Conservation (phyloP, 2,888 invertebrate species). For the Plebejus argus region DNA sequence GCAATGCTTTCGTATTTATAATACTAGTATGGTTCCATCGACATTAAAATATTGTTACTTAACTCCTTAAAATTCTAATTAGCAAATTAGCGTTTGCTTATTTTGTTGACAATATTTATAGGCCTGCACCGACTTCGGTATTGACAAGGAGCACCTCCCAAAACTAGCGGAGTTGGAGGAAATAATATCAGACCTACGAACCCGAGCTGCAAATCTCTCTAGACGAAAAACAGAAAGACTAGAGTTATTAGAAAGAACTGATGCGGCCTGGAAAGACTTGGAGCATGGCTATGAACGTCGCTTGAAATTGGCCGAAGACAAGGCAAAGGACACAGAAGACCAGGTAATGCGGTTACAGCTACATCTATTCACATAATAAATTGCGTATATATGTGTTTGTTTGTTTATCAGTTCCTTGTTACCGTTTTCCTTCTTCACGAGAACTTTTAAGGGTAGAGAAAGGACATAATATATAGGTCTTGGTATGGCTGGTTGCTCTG, state of each 20-base stretch:
- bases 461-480: not conserved
- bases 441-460: not conserved
- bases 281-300: slow-evolving; percentile 64
- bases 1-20: too few relatives aligned
- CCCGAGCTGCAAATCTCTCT: slow-evolving; percentile 56
- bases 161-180: slow-evolving; percentile 54
- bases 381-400: not conserved
- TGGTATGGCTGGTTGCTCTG: not conserved
- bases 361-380: not conserved
- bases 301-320: slow-evolving; percentile 55
- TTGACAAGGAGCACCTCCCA: slow-evolving; percentile 54
- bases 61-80: slow-evolving; percentile 9
- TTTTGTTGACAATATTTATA: not conserved
- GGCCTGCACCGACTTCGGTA: slow-evolving; percentile 57
- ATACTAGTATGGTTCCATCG: not conserved
- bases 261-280: slow-evolving; percentile 67
- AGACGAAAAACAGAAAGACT: slow-evolving; percentile 62
- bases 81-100: not conserved
- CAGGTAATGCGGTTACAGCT: slow-evolving; percentile 48
- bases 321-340: slow-evolving; percentile 58
- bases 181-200: slow-evolving; percentile 53
- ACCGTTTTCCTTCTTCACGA: too few relatives aligned
- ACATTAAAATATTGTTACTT: not conserved
- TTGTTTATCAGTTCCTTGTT: too few relatives aligned
- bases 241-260: slow-evolving; percentile 65